A percentile compares a stretch with the other conserved stretches of the same genome.
Evolutionary conservation across 2,888 invertebrate genomes (phyloP).

Genomic region (Odontocolon sp.): DNA sequence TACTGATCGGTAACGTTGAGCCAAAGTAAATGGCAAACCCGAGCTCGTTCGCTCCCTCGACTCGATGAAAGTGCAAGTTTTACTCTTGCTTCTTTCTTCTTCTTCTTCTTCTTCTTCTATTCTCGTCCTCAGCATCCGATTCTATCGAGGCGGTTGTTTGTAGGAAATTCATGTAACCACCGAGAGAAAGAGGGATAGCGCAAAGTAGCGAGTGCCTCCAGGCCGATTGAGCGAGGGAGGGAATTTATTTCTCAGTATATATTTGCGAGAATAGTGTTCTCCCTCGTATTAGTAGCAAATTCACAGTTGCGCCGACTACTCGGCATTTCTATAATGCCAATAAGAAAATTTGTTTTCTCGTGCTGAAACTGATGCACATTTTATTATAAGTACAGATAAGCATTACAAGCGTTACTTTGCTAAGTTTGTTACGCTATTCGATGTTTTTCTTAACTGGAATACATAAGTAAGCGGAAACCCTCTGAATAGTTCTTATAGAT

Average conservation of each 20-base stretch:
- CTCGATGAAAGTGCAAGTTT: slow-evolving; percentile 35
- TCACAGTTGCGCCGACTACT: no score
- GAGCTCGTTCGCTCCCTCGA: slow-evolving; percentile 1
- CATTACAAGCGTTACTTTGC: no score
- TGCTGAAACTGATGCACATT: not conserved
- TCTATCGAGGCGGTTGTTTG: not conserved
- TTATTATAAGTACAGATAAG: no score
- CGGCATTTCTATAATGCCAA: no score
- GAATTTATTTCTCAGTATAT: no score
- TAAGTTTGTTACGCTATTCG: no score
- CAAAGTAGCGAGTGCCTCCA: no score
- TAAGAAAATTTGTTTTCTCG: not conserved
- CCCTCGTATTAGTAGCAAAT: no score
- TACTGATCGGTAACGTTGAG: slow-evolving; percentile 21
- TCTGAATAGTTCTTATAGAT: not conserved
- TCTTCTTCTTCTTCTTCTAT: not conserved
- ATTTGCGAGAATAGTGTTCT: no score
- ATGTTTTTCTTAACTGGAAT: not conserved
- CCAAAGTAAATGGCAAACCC: slow-evolving; percentile 48
- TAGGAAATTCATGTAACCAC: not conserved
- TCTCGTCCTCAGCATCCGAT: not conserved
- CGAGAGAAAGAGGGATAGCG: not conserved
- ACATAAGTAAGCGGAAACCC: not conserved
- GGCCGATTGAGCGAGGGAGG: no score
- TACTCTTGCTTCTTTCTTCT: not conserved